Evolutionary conservation across 2,797 vertebrate species (phyloP).

Genomic region (Percopsis omiscomaycus): DNA sequence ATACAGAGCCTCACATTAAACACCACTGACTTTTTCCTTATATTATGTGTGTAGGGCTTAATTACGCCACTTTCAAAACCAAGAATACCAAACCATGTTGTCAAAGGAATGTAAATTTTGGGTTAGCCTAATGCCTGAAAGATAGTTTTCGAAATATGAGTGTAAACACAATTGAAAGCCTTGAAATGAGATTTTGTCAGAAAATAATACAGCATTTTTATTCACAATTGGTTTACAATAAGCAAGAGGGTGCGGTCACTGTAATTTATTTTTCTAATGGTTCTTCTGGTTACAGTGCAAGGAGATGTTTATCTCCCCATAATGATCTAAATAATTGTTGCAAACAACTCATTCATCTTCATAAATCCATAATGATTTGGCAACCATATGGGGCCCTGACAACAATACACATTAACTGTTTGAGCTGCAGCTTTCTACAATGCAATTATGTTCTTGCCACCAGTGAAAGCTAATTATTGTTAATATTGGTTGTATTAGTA

Average conservation of each 20-base stretch:
- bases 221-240: neutral
- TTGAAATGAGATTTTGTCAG: too few relatives aligned
- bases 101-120: too few relatives aligned
- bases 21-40: too few relatives aligned
- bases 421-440: neutral
- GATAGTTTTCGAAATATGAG: too few relatives aligned
- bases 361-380: slow-evolving; percentile 26
- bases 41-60: too few relatives aligned
- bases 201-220: neutral
- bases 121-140: too few relatives aligned
- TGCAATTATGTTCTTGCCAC: neutral
- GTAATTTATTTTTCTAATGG: neutral
- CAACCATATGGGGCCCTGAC: neutral
- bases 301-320: slow-evolving; percentile 16
- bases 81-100: too few relatives aligned
- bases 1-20: too few relatives aligned
- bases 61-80: too few relatives aligned
- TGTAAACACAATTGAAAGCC: too few relatives aligned
- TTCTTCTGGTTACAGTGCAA: slow-evolving; percentile 22
- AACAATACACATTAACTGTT: slow-evolving; percentile 8
- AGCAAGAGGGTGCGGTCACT: neutral
- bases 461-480: too few relatives aligned
- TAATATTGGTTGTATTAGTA: too few relatives aligned
- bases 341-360: slow-evolving; percentile 31
- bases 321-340: slow-evolving; percentile 19